Conservation (phyloP, 1,140 invertebrate species). For the Ceratosolen fusciceps region DNA sequence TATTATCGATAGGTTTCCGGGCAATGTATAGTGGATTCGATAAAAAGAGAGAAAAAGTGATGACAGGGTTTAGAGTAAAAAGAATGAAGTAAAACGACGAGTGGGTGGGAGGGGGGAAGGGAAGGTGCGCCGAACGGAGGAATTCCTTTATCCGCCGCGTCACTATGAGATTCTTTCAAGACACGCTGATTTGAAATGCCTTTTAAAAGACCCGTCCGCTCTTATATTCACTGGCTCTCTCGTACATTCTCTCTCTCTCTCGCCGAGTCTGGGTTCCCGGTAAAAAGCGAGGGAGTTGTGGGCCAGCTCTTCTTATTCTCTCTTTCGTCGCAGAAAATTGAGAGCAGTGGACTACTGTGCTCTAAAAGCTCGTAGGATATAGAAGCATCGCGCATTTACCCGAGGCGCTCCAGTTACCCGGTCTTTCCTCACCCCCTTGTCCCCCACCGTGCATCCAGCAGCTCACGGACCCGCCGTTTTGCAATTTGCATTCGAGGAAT, state of each 20-base stretch:
- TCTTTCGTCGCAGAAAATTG: conserved; percentile 39
- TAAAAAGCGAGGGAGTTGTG: background rate
- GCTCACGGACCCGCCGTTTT: background rate
- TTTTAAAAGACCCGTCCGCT: conserved; percentile 58
- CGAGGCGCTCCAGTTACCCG: conserved; percentile 15
- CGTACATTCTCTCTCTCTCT: background rate
- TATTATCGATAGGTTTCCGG: conserved; percentile 33
- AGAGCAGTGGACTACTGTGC: conserved; percentile 16
- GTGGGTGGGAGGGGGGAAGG: background rate
- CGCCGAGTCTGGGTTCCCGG: background rate
- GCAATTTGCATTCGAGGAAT: conserved; percentile 47
- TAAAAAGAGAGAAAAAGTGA: conserved; percentile 40
- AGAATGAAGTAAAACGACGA: background rate
- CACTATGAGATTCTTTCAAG: conserved; percentile 70
- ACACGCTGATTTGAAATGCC: conserved; percentile 70
- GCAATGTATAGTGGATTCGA: conserved; percentile 19
- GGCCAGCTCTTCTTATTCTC: background rate
- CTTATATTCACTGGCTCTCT: background rate
- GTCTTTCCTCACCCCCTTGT: background rate
- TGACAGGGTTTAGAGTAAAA: conserved; percentile 32
- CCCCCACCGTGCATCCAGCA: conserved; percentile 17
- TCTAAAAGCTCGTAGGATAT: background rate
- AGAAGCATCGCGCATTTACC: background rate
- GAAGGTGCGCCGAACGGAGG: conserved; percentile 54
- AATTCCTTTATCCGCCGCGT: conserved; percentile 70